These are phyloP conservation scores for Hylia prasina DNA, from an alignment of 2,113 vertebrate species.

Conservation along the genomic window DNA sequence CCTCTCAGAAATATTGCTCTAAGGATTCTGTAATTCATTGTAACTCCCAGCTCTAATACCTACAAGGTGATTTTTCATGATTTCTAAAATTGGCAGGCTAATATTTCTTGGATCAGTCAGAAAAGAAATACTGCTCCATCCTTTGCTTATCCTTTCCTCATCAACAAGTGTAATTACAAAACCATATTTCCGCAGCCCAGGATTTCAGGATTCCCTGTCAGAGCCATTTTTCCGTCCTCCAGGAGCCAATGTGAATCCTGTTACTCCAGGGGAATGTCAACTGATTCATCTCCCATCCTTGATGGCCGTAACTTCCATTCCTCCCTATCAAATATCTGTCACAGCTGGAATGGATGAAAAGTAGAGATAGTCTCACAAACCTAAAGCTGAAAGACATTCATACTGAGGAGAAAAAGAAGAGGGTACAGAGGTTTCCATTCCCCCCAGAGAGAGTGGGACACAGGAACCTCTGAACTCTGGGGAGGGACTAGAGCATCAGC, in stretches of 20 bases:
- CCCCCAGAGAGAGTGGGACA: neutral
- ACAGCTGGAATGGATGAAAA: slow-evolving; percentile 13
- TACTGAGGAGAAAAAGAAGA: neutral
- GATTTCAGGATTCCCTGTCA: neutral
- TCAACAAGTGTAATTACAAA: slow-evolving; percentile 45
- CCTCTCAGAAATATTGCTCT: slow-evolving; percentile 40
- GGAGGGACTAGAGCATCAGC: neutral
- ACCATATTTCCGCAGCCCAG: neutral
- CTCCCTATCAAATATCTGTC: neutral
- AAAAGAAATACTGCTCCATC: neutral
- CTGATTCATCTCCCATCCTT: neutral
- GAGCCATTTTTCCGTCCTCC: slow-evolving; percentile 8
- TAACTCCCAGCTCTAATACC: slow-evolving; percentile 21
- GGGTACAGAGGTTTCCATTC: neutral
- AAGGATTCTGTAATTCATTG: slow-evolving; percentile 17
- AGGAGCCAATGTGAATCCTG: neutral
- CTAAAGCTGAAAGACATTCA: neutral
- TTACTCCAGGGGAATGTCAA: neutral
- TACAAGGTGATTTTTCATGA: slow-evolving; percentile 45
- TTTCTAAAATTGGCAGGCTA: slow-evolving; percentile 40
- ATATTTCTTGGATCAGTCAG: slow-evolving; percentile 22
- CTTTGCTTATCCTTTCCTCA: slow-evolving; percentile 34
- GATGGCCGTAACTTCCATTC: neutral
- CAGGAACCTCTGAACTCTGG: neutral
- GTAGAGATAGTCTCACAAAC: neutral